Evolutionary conservation across 2,113 vertebrate species (phyloP), one percentile per base, ranked within the genome.

Genomic region (Parus major): DNA sequence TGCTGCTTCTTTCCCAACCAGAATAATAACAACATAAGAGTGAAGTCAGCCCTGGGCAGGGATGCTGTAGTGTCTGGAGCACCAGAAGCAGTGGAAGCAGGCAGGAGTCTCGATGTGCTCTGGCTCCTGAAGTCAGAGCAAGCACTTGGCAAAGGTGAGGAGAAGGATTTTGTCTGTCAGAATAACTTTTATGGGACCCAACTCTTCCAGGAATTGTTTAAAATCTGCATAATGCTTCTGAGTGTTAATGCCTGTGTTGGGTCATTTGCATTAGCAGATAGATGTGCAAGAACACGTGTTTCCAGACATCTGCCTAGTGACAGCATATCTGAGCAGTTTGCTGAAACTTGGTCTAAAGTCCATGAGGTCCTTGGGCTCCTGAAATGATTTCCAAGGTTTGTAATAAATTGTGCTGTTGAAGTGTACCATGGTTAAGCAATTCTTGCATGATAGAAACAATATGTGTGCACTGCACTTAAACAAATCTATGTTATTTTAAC

Each of bases 281-380:
- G 88, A 96, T 89, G 87, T 78, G 70, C 84, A 88, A 39, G 70
- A 96, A 90, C 76, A 86, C 10, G 15, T 36, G 55, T 82, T 92
- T 85, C 87, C 80, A 95, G 90, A 80, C 84, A 96, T 96, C 85
- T 96, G 94, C 47, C 55, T 66, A 56, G 68, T 59, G 76, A 94
- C 85, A 12, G 22, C 86, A 77, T 78, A 94, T 92, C 84, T 78
- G 59, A 91, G 66, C 55, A 66, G 72, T 87, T 88, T 88, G 89
- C 84, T 89, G 65, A 80, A 82, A 83, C 39, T 83, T 78, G 29
- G 68, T 92, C 72, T 73, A 39, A 93, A 39, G 96, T 94, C 96
- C 97, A 24, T 82, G 81, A 95, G 95, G 92, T 96, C 96, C 97
- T 96, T 97, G 96, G 93, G 93, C 96, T 97, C 96, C 96, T 95